Conservation (phyloP, 2,888 invertebrate genomes). For the Nesidiocoris tenuis region DNA sequence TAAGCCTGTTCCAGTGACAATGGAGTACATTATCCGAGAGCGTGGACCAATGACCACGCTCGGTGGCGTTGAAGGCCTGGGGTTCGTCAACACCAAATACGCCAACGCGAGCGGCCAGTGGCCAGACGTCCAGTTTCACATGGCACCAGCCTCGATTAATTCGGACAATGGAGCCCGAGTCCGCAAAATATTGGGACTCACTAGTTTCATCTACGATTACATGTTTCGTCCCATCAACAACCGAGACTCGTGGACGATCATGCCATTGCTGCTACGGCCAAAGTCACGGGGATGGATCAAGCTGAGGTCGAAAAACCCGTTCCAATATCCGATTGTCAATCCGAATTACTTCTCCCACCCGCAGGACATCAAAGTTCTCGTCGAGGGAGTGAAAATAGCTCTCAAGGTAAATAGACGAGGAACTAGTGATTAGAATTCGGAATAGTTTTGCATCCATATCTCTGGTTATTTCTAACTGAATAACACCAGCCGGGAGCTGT, state of each 20-base stretch:
- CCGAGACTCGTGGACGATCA: slow-evolving; percentile 77
- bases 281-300: slow-evolving; percentile 72
- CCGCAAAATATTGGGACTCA: slow-evolving; percentile 73
- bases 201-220: slow-evolving; percentile 74
- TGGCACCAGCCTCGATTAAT: slow-evolving; percentile 85
- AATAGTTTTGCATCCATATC: too few relatives aligned
- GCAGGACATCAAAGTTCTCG: slow-evolving; percentile 72
- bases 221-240: slow-evolving; percentile 79
- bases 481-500: too few relatives aligned
- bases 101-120: slow-evolving; percentile 75
- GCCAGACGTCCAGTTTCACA: slow-evolving; percentile 90
- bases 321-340: slow-evolving; percentile 82
- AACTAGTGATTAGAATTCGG: not conserved
- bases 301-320: slow-evolving; percentile 77
- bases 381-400: slow-evolving; percentile 64
- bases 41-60: slow-evolving; percentile 83
- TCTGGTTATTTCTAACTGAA: too few relatives aligned
- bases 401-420: slow-evolving; percentile 48
- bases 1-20: slow-evolving; percentile 72
- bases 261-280: slow-evolving; percentile 79
- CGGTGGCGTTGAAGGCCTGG: slow-evolving; percentile 84
- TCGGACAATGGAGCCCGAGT: slow-evolving; percentile 76
- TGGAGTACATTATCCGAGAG: slow-evolving; percentile 75
- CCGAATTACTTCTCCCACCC: slow-evolving; percentile 89
- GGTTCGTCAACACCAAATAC: slow-evolving; percentile 80